Conservation (phyloP, 2,797 vertebrate genomes). For the Danio choprae region DNA sequence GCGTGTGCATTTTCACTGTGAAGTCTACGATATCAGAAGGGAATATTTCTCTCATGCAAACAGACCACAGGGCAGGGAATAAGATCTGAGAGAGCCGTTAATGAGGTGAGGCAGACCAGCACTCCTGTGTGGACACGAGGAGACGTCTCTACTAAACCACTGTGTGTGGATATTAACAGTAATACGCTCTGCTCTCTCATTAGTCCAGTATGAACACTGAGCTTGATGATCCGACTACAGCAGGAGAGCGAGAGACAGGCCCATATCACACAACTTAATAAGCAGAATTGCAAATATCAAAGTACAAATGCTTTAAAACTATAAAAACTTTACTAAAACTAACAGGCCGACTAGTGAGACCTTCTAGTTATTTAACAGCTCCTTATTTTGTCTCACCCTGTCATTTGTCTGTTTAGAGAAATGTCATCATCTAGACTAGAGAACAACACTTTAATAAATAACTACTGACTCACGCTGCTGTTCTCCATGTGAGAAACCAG, state of each 20-base stretch:
- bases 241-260: not conserved
- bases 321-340: not conserved
- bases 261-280: not conserved
- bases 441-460: not conserved
- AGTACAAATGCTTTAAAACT: not conserved
- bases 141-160: conserved; percentile 32
- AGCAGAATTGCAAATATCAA: conserved; percentile 13
- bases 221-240: conserved; percentile 17
- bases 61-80: conserved; percentile 38
- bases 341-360: not conserved
- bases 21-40: conserved; percentile 17
- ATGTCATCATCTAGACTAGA: too few species aligned
- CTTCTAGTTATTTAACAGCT: not conserved
- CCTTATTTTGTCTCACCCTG: not conserved
- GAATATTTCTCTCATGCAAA: conserved; percentile 34
- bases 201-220: conserved; percentile 14
- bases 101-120: conserved; percentile 33
- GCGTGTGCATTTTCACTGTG: not conserved
- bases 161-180: conserved; percentile 17
- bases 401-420: not conserved
- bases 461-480: not conserved
- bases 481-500: not conserved
- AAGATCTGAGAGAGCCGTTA: conserved; percentile 45
- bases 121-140: conserved; percentile 28
- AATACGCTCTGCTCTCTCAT: conserved; percentile 35